Evolutionary conservation across 2,888 invertebrate genomes (phyloP).

Genomic region (Papilio elwesi): DNA sequence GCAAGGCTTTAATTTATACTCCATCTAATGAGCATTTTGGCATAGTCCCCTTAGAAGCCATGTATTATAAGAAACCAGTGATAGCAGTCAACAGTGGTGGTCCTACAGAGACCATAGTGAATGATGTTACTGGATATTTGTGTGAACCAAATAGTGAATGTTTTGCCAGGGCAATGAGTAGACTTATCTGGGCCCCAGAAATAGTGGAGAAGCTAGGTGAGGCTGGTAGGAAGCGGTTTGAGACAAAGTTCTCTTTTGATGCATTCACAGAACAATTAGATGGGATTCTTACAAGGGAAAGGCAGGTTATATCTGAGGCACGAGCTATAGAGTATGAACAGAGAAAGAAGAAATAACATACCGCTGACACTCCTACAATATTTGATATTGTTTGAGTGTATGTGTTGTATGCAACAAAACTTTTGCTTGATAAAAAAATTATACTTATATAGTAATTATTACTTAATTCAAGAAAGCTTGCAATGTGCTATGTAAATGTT

Average conservation of each 20-base stretch:
- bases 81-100: conserved; percentile 98
- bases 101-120: conserved; percentile 94
- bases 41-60: conserved; percentile 99
- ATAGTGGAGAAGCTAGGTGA: conserved; percentile 88
- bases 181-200: conserved; percentile 86
- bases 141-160: conserved; percentile 87
- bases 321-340: conserved; percentile 72
- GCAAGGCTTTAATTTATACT: conserved; percentile 95
- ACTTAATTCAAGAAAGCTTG: background rate
- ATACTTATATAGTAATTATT: conserved; percentile 10
- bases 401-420: conserved; percentile 17
- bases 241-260: conserved; percentile 92
- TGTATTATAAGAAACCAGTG: conserved; percentile 96
- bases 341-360: conserved; percentile 75
- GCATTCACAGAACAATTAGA: conserved; percentile 90
- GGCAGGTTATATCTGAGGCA: conserved; percentile 73
- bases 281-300: conserved; percentile 75
- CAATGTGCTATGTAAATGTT: background rate
- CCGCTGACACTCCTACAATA: conserved; percentile 71
- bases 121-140: conserved; percentile 92
- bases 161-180: conserved; percentile 91
- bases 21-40: conserved; percentile 99
- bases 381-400: conserved; percentile 80
- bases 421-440: background rate
- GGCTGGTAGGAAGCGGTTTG: conserved; percentile 89